These are phyloP conservation scores for Anarhynchus alexandrinus DNA, from an alignment of 2,113 vertebrate genomes.

Conservation along the genomic window DNA sequence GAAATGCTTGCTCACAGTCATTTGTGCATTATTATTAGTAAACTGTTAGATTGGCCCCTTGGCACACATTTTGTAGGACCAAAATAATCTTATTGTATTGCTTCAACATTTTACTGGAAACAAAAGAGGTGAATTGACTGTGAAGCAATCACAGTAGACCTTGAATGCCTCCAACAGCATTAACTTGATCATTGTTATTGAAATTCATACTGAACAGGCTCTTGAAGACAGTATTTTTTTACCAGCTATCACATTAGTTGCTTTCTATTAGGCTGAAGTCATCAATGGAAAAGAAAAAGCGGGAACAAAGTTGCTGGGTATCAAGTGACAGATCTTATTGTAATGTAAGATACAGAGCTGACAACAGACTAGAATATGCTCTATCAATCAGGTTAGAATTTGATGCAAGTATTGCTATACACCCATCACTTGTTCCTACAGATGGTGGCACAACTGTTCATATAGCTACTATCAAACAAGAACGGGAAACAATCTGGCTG, in stretches of 20 bases:
- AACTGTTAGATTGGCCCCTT: not conserved
- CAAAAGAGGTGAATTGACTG: not conserved
- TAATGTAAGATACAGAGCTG: not conserved
- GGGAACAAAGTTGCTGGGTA: not conserved
- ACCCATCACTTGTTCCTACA: not conserved
- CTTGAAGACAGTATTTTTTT: not conserved
- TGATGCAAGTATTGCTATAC: not conserved
- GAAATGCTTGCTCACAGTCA: slow-evolving; percentile 59
- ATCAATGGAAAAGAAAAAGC: not conserved
- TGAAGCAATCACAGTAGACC: not conserved
- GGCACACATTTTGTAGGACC: not conserved
- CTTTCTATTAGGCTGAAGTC: not conserved
- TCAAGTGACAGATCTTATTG: not conserved
- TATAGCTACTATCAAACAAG: not conserved
- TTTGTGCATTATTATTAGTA: slow-evolving; percentile 34
- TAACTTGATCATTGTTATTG: not conserved
- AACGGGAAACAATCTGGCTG: not conserved
- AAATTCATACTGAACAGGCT: not conserved
- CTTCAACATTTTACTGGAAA: slow-evolving; percentile 1
- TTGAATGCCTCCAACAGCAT: not conserved
- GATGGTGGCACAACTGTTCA: not conserved
- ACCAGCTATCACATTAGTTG: not conserved
- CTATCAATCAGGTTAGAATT: not conserved
- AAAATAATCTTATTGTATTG: slow-evolving; percentile 22
- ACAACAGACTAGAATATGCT: not conserved